Evolutionary conservation across 2,113 vertebrate species (phyloP), one percentile per base, ranked within the genome.

Genomic region (Lycaon pictus): DNA sequence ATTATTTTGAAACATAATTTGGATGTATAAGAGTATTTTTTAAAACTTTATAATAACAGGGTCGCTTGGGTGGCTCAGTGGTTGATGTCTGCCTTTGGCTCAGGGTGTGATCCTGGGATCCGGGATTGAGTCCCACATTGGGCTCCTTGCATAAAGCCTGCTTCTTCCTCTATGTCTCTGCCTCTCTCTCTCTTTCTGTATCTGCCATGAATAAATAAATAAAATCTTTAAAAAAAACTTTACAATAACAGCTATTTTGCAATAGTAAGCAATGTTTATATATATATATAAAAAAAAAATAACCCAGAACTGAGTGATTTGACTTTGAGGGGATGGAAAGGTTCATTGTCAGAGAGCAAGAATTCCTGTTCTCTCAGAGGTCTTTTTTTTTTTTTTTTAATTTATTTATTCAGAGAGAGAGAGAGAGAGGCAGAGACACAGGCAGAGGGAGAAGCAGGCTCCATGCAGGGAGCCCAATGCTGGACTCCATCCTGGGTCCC

Each of bases 1-100:
- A 92, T 83, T 92, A 53, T 65, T 81, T 69, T 81, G 48, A 90
- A 56, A 67, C n/a, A 67, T 67, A 69, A 48, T 69, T 91, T 91
- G 89, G n/a, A 60, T 82, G 19, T 48, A 43, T 60, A 60, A 80
- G 48, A 56, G n/a, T n/a, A 60, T 25, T 82, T 92, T 77, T 58
- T 23, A 20, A 56, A 56, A 56, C 74, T 80, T 82, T 10, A 48
- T 5, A 92, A 69, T 58, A 60, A 53, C 55, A 43, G 63, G 43
- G 43, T 43, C 43, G 1, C 43, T 43, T 43, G 43, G 43, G 43
- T 43, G 43, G 43, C 43, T 43, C 43, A 43, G 43, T 43, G 43
- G 43, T 43, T 43, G 43, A 43, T 43, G 43, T 43, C 43, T 43
- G 43, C 43, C 43, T 43, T 43, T 43, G 43, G 43, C 43, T 43